A percentile compares a stretch with the other conserved stretches of the same genome.
These are phyloP conservation scores for Helarctos malayanus DNA, from an alignment of 2,797 vertebrate species.

Conservation along the genomic window DNA sequence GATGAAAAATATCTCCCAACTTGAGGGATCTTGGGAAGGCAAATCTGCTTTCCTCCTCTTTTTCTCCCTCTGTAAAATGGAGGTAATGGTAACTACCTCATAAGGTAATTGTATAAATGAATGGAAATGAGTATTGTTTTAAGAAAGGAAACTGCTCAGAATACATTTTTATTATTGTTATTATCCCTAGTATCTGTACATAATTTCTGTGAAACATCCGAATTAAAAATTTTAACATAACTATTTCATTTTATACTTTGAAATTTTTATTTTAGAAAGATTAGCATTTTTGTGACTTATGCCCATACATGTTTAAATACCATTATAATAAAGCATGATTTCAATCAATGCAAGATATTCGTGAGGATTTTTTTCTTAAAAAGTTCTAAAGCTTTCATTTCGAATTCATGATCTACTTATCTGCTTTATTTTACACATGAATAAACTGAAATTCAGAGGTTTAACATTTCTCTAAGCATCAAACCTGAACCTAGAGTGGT, in stretches of 20 bases:
- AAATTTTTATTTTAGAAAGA: background rate
- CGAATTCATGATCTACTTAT: conserved; percentile 15
- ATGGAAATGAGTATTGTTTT: background rate
- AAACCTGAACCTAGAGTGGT: background rate
- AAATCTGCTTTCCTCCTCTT: background rate
- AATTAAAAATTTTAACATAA: background rate
- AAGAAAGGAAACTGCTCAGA: background rate
- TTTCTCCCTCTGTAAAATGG: background rate
- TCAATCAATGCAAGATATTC: background rate
- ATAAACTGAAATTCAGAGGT: background rate
- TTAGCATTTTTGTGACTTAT: background rate
- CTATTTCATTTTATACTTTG: background rate
- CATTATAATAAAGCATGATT: background rate
- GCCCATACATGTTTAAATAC: background rate
- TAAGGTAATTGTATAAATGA: background rate
- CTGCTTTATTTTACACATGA: background rate
- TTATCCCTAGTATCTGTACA: background rate
- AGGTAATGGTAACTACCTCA: background rate
- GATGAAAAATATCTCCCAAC: background rate
- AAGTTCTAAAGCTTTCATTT: background rate
- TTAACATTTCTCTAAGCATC: background rate
- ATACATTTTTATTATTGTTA: background rate
- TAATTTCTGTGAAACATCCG: background rate
- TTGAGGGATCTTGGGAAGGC: background rate
- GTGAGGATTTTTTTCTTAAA: background rate